These are phyloP conservation scores for Cryptotermes secundus DNA, from an alignment of 1,140 invertebrate species.

Conservation along the genomic window DNA sequence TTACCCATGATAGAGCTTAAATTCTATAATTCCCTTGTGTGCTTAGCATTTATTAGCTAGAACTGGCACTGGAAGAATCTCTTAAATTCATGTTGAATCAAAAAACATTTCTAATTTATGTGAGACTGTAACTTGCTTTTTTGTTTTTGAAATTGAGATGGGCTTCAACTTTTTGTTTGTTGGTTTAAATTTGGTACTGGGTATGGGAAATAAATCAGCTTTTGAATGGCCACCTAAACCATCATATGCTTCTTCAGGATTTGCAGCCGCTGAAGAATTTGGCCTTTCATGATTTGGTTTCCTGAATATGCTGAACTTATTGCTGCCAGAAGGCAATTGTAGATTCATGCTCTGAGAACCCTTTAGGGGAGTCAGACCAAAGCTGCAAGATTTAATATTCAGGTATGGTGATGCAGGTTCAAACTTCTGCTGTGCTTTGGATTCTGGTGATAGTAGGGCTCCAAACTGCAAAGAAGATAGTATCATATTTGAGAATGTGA, in stretches of 20 bases:
- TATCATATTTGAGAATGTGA: no score
- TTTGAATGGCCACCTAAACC: conserved; percentile 47
- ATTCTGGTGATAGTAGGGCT: background rate
- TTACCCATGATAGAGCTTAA: no score
- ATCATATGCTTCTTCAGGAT: conserved; percentile 40
- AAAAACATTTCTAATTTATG: background rate
- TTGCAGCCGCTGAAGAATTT: background rate
- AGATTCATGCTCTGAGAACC: background rate
- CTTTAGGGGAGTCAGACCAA: conserved; percentile 13
- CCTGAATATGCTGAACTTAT: background rate
- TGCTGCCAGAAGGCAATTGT: background rate
- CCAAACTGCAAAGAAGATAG: background rate
- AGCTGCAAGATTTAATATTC: conserved; percentile 18
- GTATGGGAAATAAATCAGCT: conserved; percentile 42
- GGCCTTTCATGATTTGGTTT: background rate
- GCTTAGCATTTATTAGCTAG: background rate
- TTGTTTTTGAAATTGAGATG: background rate
- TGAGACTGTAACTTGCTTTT: background rate
- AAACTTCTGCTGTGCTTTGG: background rate
- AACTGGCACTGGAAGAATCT: background rate
- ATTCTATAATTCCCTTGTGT: background rate
- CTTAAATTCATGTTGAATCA: background rate
- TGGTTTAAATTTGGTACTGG: conserved; percentile 36
- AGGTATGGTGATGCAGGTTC: conserved; percentile 1
- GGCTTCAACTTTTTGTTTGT: conserved; percentile 32